Percentiles rank a stretch among this genome's conserved stretches.
phyloP scores from a whole-genome alignment of 30 jellyfish, hydroid and myxozoan genomes.

The Nemopilema nomurai region DNA sequence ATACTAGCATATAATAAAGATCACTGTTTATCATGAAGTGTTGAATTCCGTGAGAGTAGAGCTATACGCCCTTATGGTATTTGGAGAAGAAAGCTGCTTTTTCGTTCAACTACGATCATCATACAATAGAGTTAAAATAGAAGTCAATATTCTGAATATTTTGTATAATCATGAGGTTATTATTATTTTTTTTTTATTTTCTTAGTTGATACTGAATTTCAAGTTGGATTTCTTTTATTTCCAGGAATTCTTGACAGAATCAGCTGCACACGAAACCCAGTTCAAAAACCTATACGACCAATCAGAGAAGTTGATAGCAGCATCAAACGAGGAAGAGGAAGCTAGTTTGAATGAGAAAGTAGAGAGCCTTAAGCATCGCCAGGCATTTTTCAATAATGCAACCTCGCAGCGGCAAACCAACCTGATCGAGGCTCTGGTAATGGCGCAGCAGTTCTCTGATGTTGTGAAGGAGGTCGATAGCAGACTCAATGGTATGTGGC shows the following conservation, averaged over 20 bases:
- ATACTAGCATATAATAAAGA: too few relatives aligned
- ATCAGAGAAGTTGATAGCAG: constrained; percentile 72
- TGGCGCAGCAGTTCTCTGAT: constrained; percentile 92
- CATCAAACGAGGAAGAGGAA: constrained; percentile 91
- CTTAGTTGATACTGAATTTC: too few relatives aligned
- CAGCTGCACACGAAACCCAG: constrained; percentile 77
- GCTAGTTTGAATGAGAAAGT: constrained; percentile 76
- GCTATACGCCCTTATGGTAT: too few relatives aligned
- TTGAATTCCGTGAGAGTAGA: too few relatives aligned
- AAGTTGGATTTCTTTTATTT: too few relatives aligned
- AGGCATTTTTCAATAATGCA: constrained; percentile 40
- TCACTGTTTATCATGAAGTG: too few relatives aligned
- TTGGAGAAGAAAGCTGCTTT: too few relatives aligned
- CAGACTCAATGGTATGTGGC: constrained; percentile 40
- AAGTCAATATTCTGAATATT: too few relatives aligned
- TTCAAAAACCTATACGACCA: constrained; percentile 63
- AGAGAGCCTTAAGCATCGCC: constrained; percentile 68
- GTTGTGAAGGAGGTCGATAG: constrained; percentile 61
- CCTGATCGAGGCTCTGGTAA: constrained; percentile 84
- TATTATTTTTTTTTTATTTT: too few relatives aligned
- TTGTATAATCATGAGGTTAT: too few relatives aligned
- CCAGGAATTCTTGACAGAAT: constrained; percentile 49
- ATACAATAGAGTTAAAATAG: too few relatives aligned
- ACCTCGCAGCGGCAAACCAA: constrained; percentile 79
- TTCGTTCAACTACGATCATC: too few relatives aligned